Percentiles rank a stretch among this genome's conserved stretches.
phyloP scores from a whole-genome alignment of 2,797 vertebrate genomes.

The Austrolebias charrua region DNA sequence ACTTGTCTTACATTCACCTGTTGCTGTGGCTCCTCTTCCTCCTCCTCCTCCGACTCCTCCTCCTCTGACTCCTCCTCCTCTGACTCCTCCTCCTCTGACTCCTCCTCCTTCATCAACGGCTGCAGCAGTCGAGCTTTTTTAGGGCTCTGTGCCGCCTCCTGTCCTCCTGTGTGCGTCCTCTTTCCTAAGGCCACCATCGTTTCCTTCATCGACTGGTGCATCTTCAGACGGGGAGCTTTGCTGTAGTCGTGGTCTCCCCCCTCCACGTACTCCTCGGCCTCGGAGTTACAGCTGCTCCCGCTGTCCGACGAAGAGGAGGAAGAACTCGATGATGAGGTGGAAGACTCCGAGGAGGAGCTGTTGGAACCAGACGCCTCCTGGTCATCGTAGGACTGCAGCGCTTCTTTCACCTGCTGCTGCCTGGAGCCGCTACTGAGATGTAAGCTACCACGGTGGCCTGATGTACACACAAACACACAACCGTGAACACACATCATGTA shows the following conservation, averaged over 20 bases:
- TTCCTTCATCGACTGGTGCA: conserved; percentile 46
- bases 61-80: conserved; percentile 64
- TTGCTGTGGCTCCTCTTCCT: conserved; percentile 48
- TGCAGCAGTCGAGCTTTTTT: conserved; percentile 75
- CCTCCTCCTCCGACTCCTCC: conserved; percentile 62
- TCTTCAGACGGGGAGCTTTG: conserved; percentile 85
- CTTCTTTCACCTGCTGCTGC: conserved; percentile 56
- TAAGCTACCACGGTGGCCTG: conserved; percentile 69
- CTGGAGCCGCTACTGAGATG: conserved; percentile 83
- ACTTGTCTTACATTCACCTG: conserved; percentile 34
- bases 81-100: conserved; percentile 51
- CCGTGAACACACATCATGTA: no score
- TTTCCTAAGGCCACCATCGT: conserved; percentile 51
- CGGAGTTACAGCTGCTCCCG: conserved; percentile 82
- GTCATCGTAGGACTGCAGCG: conserved; percentile 67
- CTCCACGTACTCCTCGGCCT: conserved; percentile 89
- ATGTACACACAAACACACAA: conserved; percentile 13
- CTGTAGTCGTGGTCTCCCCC: conserved; percentile 98
- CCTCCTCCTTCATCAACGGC: conserved; percentile 69
- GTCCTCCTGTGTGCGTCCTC: conserved; percentile 62
- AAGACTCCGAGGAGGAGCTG: conserved; percentile 75
- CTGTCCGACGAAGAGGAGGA: conserved; percentile 84
- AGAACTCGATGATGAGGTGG: conserved; percentile 69
- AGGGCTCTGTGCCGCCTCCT: conserved; percentile 34
- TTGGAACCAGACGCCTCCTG: conserved; percentile 73